Percentiles rank a stretch among this genome's conserved stretches.
These are phyloP conservation scores for Apteryx mantelli DNA, from an alignment of 2,113 vertebrate genomes.

Conservation along the genomic window DNA sequence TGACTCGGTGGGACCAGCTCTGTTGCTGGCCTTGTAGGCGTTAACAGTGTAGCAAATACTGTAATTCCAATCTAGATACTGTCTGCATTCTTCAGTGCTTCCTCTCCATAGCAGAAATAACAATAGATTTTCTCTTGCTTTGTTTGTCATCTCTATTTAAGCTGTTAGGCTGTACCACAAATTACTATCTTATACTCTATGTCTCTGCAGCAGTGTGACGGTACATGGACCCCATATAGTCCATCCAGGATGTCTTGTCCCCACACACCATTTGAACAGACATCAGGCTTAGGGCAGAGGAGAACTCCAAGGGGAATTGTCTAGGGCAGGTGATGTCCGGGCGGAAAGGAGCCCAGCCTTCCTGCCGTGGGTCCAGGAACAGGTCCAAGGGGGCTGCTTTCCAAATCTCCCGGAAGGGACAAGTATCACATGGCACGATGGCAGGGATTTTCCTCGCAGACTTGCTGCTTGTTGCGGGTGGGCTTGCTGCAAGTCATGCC, in stretches of 20 bases:
- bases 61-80: not conserved
- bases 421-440: not conserved
- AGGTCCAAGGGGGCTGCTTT: not conserved
- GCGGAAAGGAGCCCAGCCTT: not conserved
- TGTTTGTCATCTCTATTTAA: not conserved
- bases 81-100: not conserved
- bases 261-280: not conserved
- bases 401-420: not conserved
- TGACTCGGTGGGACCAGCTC: not conserved
- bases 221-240: not conserved
- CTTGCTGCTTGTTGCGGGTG: constrained; percentile 14
- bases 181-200: not conserved
- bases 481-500: constrained; percentile 22
- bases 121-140: constrained; percentile 1
- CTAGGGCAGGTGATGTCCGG: not conserved
- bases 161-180: constrained; percentile 2
- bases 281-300: not conserved
- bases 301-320: not conserved
- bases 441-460: not conserved
- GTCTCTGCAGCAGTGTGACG: not conserved
- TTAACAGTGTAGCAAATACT: not conserved
- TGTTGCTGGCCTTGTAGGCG: not conserved
- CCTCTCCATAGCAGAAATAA: not conserved
- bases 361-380: accelerated
- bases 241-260: not conserved